Conservation (phyloP, 2,113 vertebrate genomes). For the Chaetura pelagica region DNA sequence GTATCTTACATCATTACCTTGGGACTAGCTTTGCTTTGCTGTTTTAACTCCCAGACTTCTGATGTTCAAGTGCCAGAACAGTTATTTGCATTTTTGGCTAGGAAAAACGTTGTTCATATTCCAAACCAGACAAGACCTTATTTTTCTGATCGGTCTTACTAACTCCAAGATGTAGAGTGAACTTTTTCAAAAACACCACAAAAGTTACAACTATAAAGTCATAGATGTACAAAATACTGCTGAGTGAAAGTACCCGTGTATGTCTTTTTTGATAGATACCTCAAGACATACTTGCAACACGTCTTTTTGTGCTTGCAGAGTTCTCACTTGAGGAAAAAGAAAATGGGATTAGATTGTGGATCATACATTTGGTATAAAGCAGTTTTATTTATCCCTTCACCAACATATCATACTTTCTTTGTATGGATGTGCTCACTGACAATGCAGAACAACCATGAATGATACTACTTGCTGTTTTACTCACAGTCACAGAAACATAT, state of each 20-base stretch:
- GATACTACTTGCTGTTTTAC: background rate
- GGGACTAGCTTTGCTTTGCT: background rate
- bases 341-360: background rate
- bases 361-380: background rate
- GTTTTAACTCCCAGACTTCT: background rate
- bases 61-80: background rate
- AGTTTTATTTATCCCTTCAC: background rate
- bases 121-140: background rate
- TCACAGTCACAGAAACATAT: background rate
- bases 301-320: background rate
- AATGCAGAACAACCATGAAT: background rate
- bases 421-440: fast-evolving
- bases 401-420: fast-evolving
- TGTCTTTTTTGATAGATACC: background rate
- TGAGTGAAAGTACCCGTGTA: background rate
- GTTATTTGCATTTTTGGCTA: background rate
- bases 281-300: background rate
- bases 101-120: background rate
- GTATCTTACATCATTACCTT: background rate
- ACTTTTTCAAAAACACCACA: background rate
- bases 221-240: background rate
- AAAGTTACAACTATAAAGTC: background rate
- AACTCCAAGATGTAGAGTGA: background rate
- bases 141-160: background rate
- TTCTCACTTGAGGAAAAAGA: background rate